Base-by-base conservation (phyloP, 2,113 vertebrate species). In the Furnarius figulus region DNA sequence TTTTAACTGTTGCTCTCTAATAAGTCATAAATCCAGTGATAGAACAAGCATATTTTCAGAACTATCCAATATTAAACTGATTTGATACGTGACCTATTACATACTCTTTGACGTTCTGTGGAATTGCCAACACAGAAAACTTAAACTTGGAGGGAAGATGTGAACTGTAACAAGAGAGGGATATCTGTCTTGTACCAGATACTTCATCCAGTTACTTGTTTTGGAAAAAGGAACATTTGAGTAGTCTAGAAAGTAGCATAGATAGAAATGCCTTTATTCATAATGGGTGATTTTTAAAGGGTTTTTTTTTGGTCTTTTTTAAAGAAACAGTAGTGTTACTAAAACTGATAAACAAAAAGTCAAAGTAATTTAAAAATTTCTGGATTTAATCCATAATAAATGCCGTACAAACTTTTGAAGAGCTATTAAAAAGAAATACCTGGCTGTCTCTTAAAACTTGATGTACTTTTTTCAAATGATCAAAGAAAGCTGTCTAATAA, bases 301-400 rank as follows among this genome's bases (percentile, higher is more conserved):
- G 1, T 31, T 35, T n/a, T 50, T 40, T 40, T 40, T 40, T 40
- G 39, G 5, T 59, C 16, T 68, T 68, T 66, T 87, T 35, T 33
- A 10, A 56, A 77, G 10, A 59, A 49, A 8, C 33, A 77, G 10
- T 10, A 49, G 3, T 46, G 6, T 30, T 82, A 67, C 72, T 47
- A 90, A 85, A 79, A 20, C 50, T 78, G 50, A 95, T 74, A 81
- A 96, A 63, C 27, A 85, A 42, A 49, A 94, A 77, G 55, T 47
- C 42, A 27, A 63, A 55, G 17, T 62, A 47, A 85, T 74, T 87
- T 35, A 2, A 73, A 70, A 76, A 35, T 44, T 44, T 63, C 65
- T 94, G 88, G 31, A 7, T 92, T 91, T 84, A 56, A 81, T 85
- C 90, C 68, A 39, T 62, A 59, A 61, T 30, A 89, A 94, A 92